Conservation (phyloP, 1,140 invertebrate species). For the Anagrus nilaparvatae region DNA sequence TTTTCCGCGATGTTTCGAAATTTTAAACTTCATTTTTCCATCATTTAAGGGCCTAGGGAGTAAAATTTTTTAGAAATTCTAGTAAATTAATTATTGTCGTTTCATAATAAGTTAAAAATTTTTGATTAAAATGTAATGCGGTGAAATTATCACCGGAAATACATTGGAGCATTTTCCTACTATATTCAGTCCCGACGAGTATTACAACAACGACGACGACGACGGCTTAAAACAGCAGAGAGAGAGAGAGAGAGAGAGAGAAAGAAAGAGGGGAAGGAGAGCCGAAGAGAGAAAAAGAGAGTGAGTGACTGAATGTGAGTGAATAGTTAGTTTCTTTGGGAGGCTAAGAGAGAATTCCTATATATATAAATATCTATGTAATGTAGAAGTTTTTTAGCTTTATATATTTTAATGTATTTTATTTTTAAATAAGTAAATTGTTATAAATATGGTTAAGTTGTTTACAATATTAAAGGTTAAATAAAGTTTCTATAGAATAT, state of each 20-base stretch:
- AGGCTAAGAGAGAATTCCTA: slow-evolving; percentile 1
- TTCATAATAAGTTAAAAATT: slow-evolving; percentile 18
- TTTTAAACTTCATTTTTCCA: too few relatives aligned
- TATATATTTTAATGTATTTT: too few relatives aligned
- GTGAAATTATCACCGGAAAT: slow-evolving; percentile 27
- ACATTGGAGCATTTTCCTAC: slow-evolving; percentile 22
- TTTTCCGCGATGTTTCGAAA: too few relatives aligned
- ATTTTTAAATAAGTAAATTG: too few relatives aligned
- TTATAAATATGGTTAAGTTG: too few relatives aligned
- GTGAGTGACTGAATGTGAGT: neutral
- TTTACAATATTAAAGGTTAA: too few relatives aligned
- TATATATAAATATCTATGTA: too few relatives aligned
- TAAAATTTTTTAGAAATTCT: slow-evolving; percentile 16
- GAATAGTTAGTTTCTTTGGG: neutral
- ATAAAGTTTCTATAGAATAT: too few relatives aligned
- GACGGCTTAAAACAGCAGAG: slow-evolving; percentile 3
- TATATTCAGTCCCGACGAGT: neutral
- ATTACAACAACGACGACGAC: neutral
- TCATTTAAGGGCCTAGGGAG: neutral
- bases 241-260: neutral
- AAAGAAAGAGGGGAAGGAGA: too few relatives aligned
- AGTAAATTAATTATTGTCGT: slow-evolving; percentile 15
- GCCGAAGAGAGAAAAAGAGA: neutral
- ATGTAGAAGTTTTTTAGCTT: too few relatives aligned
- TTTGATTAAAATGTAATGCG: neutral